These are phyloP conservation scores for Parotocinclus haroldoi DNA, from an alignment of 2,797 vertebrate genomes.

Conservation along the genomic window DNA sequence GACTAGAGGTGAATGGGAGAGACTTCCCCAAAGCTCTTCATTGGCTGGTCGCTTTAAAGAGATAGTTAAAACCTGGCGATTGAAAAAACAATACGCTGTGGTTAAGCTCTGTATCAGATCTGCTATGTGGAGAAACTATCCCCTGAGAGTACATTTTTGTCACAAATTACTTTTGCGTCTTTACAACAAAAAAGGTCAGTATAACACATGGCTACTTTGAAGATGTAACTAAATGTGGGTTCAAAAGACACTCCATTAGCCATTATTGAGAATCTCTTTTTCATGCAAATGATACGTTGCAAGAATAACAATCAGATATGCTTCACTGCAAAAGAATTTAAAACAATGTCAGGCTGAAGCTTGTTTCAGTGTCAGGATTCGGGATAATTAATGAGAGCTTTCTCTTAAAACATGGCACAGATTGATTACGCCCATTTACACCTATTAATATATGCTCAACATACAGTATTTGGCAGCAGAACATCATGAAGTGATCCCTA, in stretches of 20 bases:
- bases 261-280: conserved; percentile 11
- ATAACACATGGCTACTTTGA: conserved; percentile 40
- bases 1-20: conserved; percentile 35
- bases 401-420: conserved; percentile 16
- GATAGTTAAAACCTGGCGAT: conserved; percentile 47
- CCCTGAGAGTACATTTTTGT: conserved; percentile 29
- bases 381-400: conserved; percentile 8
- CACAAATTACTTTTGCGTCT: conserved; percentile 25
- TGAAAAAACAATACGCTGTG: conserved; percentile 43
- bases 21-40: conserved; percentile 41
- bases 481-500: neutral
- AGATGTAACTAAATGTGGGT: conserved; percentile 34
- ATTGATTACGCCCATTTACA: conserved; percentile 5
- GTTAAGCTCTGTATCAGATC: conserved; percentile 41
- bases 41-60: conserved; percentile 42
- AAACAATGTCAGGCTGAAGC: conserved; percentile 31
- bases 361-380: conserved; percentile 10
- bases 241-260: conserved; percentile 22
- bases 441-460: neutral
- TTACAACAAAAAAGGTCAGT: conserved; percentile 9
- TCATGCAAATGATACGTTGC: conserved; percentile 20
- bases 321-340: conserved; percentile 39
- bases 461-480: conserved; percentile 4
- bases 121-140: conserved; percentile 20
- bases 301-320: conserved; percentile 26